Evolutionary conservation across 2,888 invertebrate genomes (phyloP).

Genomic region (Dilophus febrilis): DNA sequence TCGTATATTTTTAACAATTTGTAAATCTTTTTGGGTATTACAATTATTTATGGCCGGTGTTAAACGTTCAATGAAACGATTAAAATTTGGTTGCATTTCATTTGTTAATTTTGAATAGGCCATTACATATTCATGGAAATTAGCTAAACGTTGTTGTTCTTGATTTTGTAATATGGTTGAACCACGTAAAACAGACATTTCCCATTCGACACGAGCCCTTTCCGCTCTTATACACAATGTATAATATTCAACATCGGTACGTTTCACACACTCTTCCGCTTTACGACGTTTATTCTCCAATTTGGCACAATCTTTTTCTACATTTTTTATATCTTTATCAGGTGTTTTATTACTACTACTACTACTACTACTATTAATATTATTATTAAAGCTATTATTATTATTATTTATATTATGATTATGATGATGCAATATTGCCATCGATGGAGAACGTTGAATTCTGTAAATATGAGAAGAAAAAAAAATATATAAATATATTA

Average conservation of each 20-base stretch:
- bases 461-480: slow-evolving; percentile 2
- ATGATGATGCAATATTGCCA: slow-evolving; percentile 24
- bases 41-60: slow-evolving; percentile 26
- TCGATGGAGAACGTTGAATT: slow-evolving; percentile 29
- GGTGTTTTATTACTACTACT: slow-evolving; percentile 19
- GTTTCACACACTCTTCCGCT: slow-evolving; percentile 77
- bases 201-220: slow-evolving; percentile 79
- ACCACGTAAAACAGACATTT: slow-evolving; percentile 73
- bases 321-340: slow-evolving; percentile 31
- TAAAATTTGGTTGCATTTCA: slow-evolving; percentile 62
- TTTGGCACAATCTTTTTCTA: slow-evolving; percentile 52
- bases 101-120: slow-evolving; percentile 45
- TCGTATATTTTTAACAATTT: slow-evolving; percentile 27
- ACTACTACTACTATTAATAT: neutral
- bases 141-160: slow-evolving; percentile 75
- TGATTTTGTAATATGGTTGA: slow-evolving; percentile 72
- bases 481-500: no score
- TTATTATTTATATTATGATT: neutral
- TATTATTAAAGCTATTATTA: slow-evolving; percentile 1
- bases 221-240: slow-evolving; percentile 81
- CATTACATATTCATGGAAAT: slow-evolving; percentile 53
- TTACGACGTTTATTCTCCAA: slow-evolving; percentile 77
- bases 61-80: slow-evolving; percentile 36
- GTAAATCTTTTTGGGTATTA: slow-evolving; percentile 28
- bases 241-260: slow-evolving; percentile 87